Percentiles rank a stretch among this genome's conserved stretches.
Evolutionary conservation across 1,140 invertebrate genomes (phyloP).

Genomic region (Drosophila pectinifera): DNA sequence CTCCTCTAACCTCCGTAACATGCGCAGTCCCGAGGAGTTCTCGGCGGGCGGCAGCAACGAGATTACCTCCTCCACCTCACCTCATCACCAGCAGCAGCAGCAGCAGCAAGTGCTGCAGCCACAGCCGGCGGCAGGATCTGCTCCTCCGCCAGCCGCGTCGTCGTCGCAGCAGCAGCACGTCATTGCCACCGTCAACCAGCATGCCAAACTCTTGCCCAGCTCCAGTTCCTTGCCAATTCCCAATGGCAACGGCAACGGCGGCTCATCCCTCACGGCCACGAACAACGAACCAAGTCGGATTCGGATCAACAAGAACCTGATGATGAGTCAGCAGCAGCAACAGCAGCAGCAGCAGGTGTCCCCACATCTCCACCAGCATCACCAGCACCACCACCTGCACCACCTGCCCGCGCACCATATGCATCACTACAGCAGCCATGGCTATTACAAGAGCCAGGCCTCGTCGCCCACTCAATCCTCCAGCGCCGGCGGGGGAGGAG

Average conservation of each 20-base stretch:
- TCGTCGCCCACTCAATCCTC: conserved; percentile 80
- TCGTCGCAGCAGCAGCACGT: conserved; percentile 39
- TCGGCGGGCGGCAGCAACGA: conserved; percentile 86
- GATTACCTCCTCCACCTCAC: conserved; percentile 87
- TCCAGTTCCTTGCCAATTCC: conserved; percentile 35
- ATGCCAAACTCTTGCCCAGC: conserved; percentile 76
- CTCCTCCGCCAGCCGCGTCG: conserved; percentile 30
- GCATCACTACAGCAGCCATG: conserved; percentile 35
- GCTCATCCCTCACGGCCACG: conserved; percentile 41
- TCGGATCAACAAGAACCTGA: conserved; percentile 82
- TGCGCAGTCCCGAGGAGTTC: conserved; percentile 83
- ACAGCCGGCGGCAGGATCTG: conserved; percentile 28
- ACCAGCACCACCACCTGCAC: conserved; percentile 32
- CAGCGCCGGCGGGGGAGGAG: conserved; percentile 64
- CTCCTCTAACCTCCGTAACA: conserved; percentile 34
- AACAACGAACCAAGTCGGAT: conserved; percentile 78
- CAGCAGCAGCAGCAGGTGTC: conserved; percentile 25
- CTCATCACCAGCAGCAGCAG: conserved; percentile 32
- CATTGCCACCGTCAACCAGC: conserved; percentile 82
- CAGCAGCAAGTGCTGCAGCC: conserved; percentile 13
- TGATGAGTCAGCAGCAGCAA: conserved; percentile 62
- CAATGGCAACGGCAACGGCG: conserved; percentile 42
- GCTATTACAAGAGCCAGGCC: conserved; percentile 61
- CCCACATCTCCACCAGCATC: conserved; percentile 44
- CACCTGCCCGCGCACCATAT: conserved; percentile 43